Evolutionary conservation across 2,113 vertebrate genomes (phyloP).

Genomic region (Dicrurus megarhynchus): DNA sequence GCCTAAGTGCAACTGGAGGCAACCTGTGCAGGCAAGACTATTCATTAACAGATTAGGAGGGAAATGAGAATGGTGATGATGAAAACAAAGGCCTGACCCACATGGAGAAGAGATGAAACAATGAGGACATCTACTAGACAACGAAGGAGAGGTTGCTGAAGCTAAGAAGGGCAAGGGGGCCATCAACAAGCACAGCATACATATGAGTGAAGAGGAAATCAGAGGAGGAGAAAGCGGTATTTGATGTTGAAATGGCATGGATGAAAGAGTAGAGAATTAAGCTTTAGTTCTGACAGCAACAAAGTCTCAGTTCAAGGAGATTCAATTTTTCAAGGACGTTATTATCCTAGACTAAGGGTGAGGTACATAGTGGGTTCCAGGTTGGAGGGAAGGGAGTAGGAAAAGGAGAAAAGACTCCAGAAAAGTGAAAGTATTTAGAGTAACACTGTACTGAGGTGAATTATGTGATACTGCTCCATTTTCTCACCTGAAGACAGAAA

Average conservation of each 20-base stretch:
- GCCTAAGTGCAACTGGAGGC: not conserved
- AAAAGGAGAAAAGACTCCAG: not conserved
- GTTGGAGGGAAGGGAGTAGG: not conserved
- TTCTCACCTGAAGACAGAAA: not conserved
- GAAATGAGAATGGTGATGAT: not conserved
- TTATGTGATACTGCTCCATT: not conserved
- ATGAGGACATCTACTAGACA: not conserved
- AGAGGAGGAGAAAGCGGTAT: not conserved
- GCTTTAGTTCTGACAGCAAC: not conserved
- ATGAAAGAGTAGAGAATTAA: not conserved
- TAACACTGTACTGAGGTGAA: not conserved
- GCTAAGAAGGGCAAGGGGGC: not conserved
- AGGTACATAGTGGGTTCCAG: not conserved
- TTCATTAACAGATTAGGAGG: slow-evolving; percentile 20
- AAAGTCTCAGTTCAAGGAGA: not conserved
- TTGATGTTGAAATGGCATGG: not conserved
- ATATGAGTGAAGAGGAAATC: not conserved
- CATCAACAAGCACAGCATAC: not conserved
- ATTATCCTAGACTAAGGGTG: not conserved
- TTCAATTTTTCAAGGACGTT: not conserved
- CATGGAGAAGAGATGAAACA: not conserved
- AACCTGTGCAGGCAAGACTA: not conserved
- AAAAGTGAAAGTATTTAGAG: not conserved
- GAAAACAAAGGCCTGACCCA: slow-evolving; percentile 19
- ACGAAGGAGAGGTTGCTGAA: not conserved